Percentiles rank a stretch among this genome's conserved stretches.
Evolutionary conservation across 2,888 invertebrate genomes (phyloP).

Genomic region (Athripsodes cinereus): DNA sequence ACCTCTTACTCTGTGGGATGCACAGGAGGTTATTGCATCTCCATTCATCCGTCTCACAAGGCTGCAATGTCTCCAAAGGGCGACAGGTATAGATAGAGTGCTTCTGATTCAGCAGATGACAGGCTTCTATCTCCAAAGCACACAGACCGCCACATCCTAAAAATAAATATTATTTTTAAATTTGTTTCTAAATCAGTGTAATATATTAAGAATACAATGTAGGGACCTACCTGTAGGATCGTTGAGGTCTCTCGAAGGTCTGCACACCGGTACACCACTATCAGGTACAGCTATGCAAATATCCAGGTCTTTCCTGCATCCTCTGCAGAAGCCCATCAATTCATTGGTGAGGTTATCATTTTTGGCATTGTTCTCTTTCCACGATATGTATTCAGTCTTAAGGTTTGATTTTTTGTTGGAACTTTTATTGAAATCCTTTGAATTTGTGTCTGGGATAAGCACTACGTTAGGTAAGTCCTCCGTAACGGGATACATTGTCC

Average conservation of each 20-base stretch:
- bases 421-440: background rate
- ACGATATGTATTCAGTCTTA: conserved; percentile 23
- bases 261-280: conserved; percentile 55
- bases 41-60: conserved; percentile 61
- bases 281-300: conserved; percentile 59
- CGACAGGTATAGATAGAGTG: conserved; percentile 51
- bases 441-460: conserved; percentile 1
- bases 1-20: conserved; percentile 55
- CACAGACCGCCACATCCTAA: conserved; percentile 62
- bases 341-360: conserved; percentile 16
- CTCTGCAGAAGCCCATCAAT: conserved; percentile 38
- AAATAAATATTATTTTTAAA: too few species aligned
- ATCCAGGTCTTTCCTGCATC: conserved; percentile 48
- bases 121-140: conserved; percentile 56
- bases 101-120: conserved; percentile 52
- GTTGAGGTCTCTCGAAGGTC: conserved; percentile 43
- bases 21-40: conserved; percentile 68
- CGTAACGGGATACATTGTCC: conserved; percentile 36
- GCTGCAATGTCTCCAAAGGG: conserved; percentile 49
- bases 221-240: conserved; percentile 52
- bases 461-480: conserved; percentile 13
- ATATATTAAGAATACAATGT: background rate
- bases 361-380: conserved; percentile 9
- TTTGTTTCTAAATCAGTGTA: too few species aligned
- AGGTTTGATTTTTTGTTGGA: conserved; percentile 10